Conservation (phyloP, 2,113 vertebrate genomes). For the Polyodon spathula region DNA sequence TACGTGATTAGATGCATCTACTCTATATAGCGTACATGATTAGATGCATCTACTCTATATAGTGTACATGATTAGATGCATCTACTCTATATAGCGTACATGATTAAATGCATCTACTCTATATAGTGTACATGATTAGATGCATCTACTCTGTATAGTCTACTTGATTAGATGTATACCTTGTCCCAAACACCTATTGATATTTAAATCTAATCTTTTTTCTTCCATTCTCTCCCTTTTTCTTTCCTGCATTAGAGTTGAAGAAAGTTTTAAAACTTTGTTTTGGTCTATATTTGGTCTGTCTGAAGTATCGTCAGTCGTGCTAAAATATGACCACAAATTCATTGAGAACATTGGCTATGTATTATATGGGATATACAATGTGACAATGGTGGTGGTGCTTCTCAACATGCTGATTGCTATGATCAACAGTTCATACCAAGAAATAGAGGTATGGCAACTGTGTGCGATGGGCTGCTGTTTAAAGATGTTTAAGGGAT, state of each 20-base stretch:
- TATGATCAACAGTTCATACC: conserved; percentile 87
- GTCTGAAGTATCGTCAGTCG: conserved; percentile 81
- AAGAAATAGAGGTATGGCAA: conserved; percentile 76
- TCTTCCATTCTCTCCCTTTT: conserved; percentile 14
- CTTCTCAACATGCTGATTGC: conserved; percentile 85
- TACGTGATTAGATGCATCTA: too few relatives aligned
- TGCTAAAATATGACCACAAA: conserved; percentile 83
- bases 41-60: too few relatives aligned
- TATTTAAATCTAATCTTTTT: not conserved
- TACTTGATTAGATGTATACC: too few relatives aligned
- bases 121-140: too few relatives aligned
- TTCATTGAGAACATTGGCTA: conserved; percentile 88
- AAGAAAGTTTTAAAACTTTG: conserved; percentile 86
- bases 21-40: too few relatives aligned
- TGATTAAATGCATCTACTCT: too few relatives aligned
- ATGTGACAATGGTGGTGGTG: conserved; percentile 84
- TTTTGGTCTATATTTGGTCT: conserved; percentile 88
- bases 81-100: too few relatives aligned
- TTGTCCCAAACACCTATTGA: too few relatives aligned
- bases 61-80: too few relatives aligned
- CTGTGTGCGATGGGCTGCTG: not conserved
- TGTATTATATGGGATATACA: conserved; percentile 81
- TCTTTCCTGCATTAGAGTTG: conserved; percentile 51
- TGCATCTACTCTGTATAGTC: too few relatives aligned
- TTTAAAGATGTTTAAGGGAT: too few relatives aligned